Evolutionary conservation across 2,113 vertebrate species (phyloP), one percentile per base, ranked within the genome.

Genomic region (pig (Sus scrofa)): DNA sequence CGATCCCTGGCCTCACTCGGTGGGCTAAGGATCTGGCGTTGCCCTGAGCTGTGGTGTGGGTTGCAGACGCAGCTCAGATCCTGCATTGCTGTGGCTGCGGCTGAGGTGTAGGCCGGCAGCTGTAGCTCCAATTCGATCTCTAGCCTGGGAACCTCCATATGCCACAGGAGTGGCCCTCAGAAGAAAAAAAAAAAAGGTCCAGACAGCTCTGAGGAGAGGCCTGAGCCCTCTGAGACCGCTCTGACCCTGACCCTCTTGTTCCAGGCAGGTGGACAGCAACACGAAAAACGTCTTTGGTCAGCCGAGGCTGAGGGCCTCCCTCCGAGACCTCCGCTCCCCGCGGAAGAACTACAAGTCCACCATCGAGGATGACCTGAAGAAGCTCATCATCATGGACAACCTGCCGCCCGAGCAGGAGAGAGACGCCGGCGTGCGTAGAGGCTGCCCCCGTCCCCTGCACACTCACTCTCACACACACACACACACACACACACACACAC

Each of bases 231-330:
- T 0, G 0, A 11, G 20, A 2, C 44, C 37, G 12, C 50, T 60
- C 82, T 94, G 27, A 87, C 81, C 10, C 22, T 2, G 6, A 12
- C 50, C 20, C 7, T 44, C 27, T 91, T 37, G 0, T 88, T 97
- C 32, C 97, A 99, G 99, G 98, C 99, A 99, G 94, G 98, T 99
- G 87, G 99, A 99, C 26, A 26, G 98, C 30, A 99, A 98, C 97
- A 98, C 99, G 5, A 99, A 99, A 93, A 99, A 99, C 0, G 99
- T 99, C 75, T 99, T 99, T 2, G 99, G 99, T 39, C 99, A 99
- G 89, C 99, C 99, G 0, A 98, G 99, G 12, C 97, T 99, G 34
- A 98, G 99, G 60, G 99, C 99, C 0, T 99, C 99, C 0, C 98
- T 99, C 74, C 98, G 99, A 37, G 99, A 99, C 97, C 99, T 99